Conservation (phyloP, 2,888 invertebrate genomes). For the Frankliniella fusca region DNA sequence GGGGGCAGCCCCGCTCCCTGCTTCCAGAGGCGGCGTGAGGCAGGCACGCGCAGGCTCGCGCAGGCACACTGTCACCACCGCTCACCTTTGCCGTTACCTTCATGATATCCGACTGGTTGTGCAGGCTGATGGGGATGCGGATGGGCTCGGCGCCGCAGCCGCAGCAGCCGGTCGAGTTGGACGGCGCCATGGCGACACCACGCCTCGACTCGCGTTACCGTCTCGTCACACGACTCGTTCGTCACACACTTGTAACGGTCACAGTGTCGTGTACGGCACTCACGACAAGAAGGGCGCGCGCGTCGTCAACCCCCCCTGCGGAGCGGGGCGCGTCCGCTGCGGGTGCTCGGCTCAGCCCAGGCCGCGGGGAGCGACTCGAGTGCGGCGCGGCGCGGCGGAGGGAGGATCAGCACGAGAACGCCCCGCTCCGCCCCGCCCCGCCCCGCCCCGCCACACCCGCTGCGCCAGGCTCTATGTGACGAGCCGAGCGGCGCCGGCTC, state of each 20-base stretch:
- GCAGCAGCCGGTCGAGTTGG: conserved; percentile 29
- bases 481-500: not conserved
- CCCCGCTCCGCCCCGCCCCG: not conserved
- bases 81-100: conserved; percentile 58
- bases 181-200: conserved; percentile 31
- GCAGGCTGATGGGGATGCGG: conserved; percentile 70
- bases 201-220: conserved; percentile 29
- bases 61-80: not conserved
- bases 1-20: too few species aligned
- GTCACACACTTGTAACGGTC: not conserved
- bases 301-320: not conserved
- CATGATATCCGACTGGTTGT: conserved; percentile 69
- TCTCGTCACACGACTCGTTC: not conserved
- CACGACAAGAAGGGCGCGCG: not conserved
- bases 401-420: not conserved
- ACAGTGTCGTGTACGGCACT: not conserved
- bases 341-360: too few species aligned
- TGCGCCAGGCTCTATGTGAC: not conserved
- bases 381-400: not conserved
- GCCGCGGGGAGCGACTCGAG: not conserved
- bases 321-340: too few species aligned
- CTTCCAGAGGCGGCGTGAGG: not conserved
- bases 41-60: too few species aligned
- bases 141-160: conserved; percentile 54
- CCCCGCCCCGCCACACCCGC: not conserved